Conservation (phyloP, 2,113 vertebrate species). For the Apodemus sylvaticus region DNA sequence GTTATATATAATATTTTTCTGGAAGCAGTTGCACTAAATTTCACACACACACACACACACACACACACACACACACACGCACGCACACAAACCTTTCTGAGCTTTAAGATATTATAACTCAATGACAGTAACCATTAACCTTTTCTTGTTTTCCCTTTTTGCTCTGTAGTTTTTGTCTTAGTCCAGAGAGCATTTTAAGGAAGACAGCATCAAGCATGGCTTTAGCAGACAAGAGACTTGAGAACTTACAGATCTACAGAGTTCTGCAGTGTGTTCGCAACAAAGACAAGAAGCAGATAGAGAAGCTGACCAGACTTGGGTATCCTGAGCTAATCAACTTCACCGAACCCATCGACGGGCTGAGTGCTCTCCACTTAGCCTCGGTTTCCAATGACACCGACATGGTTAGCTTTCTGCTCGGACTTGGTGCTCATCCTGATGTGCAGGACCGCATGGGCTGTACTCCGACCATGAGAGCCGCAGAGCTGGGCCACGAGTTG, state of each 20-base stretch:
- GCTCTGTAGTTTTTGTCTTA: slow-evolving; percentile 47
- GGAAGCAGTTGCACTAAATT: neutral
- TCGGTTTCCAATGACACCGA: slow-evolving; percentile 88
- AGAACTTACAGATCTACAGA: slow-evolving; percentile 92
- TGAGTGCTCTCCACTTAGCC: slow-evolving; percentile 90
- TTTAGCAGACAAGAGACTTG: slow-evolving; percentile 86
- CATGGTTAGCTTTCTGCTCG: slow-evolving; percentile 91
- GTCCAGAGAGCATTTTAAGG: slow-evolving; percentile 70
- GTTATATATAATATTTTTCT: slow-evolving; percentile 36
- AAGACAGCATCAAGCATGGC: slow-evolving; percentile 77
- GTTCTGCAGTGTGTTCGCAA: slow-evolving; percentile 91
- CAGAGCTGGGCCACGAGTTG: slow-evolving; percentile 90
- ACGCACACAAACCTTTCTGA: too few species aligned
- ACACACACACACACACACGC: too few species aligned
- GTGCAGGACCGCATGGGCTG: slow-evolving; percentile 89
- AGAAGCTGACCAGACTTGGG: slow-evolving; percentile 89
- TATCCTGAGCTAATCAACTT: slow-evolving; percentile 91
- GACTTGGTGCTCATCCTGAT: slow-evolving; percentile 88
- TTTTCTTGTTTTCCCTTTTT: slow-evolving; percentile 7
- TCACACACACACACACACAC: too few species aligned
- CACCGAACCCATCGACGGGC: slow-evolving; percentile 90
- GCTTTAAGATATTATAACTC: neutral
- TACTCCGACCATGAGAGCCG: slow-evolving; percentile 92
- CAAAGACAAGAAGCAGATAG: slow-evolving; percentile 88
- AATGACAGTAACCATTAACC: slow-evolving; percentile 32